Evolutionary conservation across 1,140 invertebrate genomes (phyloP), one percentile per base, ranked within the genome.

Genomic region (Drosophila azteca): DNA sequence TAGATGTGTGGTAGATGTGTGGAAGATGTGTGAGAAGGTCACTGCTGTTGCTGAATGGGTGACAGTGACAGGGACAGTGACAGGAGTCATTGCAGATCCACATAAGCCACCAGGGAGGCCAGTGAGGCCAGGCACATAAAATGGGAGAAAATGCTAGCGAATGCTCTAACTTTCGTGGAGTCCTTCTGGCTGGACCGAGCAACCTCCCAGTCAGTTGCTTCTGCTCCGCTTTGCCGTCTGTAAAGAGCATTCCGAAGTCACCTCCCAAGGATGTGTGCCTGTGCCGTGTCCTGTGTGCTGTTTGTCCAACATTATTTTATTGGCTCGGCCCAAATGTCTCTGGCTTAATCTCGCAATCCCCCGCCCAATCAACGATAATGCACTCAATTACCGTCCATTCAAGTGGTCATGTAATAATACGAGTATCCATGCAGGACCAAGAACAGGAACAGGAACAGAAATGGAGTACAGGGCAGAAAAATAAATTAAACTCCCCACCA

Each of bases 361-460:
- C 82, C 52, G 50, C 52, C 59, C 78, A 85, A 85, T 85, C 81
- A 82, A 65, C 66, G 80, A 77, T 84, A 84, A 84, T 84, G 84
- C 79, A 90, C 79, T 89, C 79, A 89, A 89, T 89, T 89, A 89
- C 74, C 63, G 65, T 20, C 53, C 77, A 70, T 71, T 77, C 77
- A 81, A 67, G 60, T 41, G 72, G 62, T 22, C 64, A 4, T 24
- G 17, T 46, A 53, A 44, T n/a, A 62, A 62, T 20, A 17, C 35
- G 35, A 39, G 35, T 39, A 39, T 13, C 35, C 59, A 44, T 68
- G 48, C 29, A 44, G n/a, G 15, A 4, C n/a, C n/a, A n/a, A 31
- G 22, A 20, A 9, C 31, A 49, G 2, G 17, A 43, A 24, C 26
- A 46, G 20, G 45, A 65, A 17, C 15, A n/a, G 15, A 20, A 15